Conservation (phyloP, 2,888 invertebrate genomes). For the Sinhomidia bicolor region DNA sequence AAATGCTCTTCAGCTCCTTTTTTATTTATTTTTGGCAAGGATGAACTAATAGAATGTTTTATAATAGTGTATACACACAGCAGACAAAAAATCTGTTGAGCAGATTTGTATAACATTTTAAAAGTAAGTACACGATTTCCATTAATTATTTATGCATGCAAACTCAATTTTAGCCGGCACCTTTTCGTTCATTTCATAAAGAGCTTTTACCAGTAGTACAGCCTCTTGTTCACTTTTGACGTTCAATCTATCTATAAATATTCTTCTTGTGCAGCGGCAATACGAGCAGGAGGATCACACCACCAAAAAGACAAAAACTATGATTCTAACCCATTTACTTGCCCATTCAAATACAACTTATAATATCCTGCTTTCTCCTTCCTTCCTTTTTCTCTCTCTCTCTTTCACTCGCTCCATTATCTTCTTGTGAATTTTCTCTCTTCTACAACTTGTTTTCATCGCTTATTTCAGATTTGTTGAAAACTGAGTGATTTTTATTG, state of each 20-base stretch:
- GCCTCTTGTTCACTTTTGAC: background rate
- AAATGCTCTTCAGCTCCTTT: background rate
- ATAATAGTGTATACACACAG: background rate
- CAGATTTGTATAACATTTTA: conserved; percentile 22
- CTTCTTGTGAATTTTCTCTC: background rate
- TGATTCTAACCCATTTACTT: conserved; percentile 35
- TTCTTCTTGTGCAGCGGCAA: background rate
- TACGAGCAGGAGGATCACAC: no score
- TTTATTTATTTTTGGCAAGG: background rate
- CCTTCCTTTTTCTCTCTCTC: background rate
- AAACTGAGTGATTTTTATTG: conserved; percentile 51
- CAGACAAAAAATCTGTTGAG: background rate
- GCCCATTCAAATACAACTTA: conserved; percentile 5
- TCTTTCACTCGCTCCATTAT: conserved; percentile 15
- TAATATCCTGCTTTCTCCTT: conserved; percentile 13
- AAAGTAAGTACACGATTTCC: conserved; percentile 53
- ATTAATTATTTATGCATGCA: conserved; percentile 71
- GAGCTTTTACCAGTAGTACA: conserved; percentile 17
- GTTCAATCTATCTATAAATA: conserved; percentile 1
- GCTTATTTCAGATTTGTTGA: conserved; percentile 22
- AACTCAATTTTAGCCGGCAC: background rate
- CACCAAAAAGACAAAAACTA: conserved; percentile 44
- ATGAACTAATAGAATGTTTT: no score
- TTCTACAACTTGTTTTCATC: conserved; percentile 9
- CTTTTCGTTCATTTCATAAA: background rate